These are phyloP conservation scores for Mastomys coucha DNA, from an alignment of 2,113 vertebrate species.

Conservation along the genomic window DNA sequence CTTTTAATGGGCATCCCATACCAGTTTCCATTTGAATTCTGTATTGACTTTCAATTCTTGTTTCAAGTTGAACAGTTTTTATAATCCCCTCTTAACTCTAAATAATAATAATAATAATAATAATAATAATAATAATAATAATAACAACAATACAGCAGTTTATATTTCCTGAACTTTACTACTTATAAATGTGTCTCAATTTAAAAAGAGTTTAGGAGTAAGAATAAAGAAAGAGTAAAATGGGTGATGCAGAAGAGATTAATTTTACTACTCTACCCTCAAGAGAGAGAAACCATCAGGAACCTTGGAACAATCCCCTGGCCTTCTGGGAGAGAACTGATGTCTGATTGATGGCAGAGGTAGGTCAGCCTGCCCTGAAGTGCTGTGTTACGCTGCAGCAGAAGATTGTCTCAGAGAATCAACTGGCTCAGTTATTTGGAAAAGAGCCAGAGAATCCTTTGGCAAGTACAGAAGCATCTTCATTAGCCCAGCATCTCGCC, in stretches of 20 bases:
- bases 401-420: not conserved
- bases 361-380: not conserved
- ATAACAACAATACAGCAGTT: not conserved
- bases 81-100: not conserved
- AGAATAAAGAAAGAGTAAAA: not conserved
- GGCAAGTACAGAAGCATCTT: not conserved
- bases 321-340: not conserved
- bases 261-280: not conserved
- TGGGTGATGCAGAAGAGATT: not conserved
- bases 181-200: not conserved
- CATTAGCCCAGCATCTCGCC: not conserved
- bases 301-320: not conserved
- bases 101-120: not conserved
- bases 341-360: not conserved
- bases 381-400: not conserved
- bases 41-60: not conserved
- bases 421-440: not conserved
- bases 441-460: not conserved
- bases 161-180: not conserved
- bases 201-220: not conserved
- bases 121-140: not conserved
- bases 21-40: not conserved
- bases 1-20: not conserved
- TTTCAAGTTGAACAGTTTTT: not conserved
- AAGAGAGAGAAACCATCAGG: not conserved